These are phyloP conservation scores for Venturia canescens DNA, from an alignment of 1,140 invertebrate genomes.

Conservation along the genomic window DNA sequence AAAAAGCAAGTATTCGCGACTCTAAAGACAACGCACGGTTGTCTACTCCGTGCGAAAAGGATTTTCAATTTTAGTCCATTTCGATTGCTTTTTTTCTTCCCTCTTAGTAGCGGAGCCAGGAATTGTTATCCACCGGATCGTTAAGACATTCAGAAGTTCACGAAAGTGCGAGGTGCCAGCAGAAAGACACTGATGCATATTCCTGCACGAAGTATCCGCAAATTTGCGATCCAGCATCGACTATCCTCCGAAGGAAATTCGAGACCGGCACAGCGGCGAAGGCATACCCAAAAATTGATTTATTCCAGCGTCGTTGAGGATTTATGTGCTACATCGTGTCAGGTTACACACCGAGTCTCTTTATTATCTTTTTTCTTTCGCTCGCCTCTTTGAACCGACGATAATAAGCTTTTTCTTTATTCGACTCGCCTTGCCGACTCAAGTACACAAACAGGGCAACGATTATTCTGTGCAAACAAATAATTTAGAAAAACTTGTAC, in stretches of 20 bases:
- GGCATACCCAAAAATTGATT: constrained; percentile 63
- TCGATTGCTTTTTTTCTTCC: neutral
- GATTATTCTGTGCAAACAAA: constrained; percentile 47
- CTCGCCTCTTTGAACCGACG: constrained; percentile 25
- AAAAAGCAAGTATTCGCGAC: constrained; percentile 14
- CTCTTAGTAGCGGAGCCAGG: constrained; percentile 1
- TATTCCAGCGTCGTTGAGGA: constrained; percentile 58
- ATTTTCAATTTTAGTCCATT: constrained; percentile 3
- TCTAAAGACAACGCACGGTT: constrained; percentile 44
- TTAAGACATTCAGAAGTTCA: constrained; percentile 30
- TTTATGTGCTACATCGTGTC: constrained; percentile 58
- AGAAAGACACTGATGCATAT: constrained; percentile 29
- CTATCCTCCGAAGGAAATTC: constrained; percentile 29
- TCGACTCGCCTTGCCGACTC: neutral
- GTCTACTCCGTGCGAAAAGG: constrained; percentile 24
- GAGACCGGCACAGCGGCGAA: constrained; percentile 50
- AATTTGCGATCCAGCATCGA: constrained; percentile 37
- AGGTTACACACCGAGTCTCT: constrained; percentile 50
- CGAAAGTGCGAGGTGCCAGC: constrained; percentile 37
- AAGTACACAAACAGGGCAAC: constrained; percentile 53
- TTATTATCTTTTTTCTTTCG: constrained; percentile 16
- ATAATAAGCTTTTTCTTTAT: constrained; percentile 56
- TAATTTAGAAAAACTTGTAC: neutral
- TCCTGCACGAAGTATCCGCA: constrained; percentile 13
- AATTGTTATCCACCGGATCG: constrained; percentile 51